Percentiles rank a stretch among this genome's conserved stretches.
phyloP scores from a whole-genome alignment of 2,888 invertebrate genomes.

The Cheilosia variabilis region DNA sequence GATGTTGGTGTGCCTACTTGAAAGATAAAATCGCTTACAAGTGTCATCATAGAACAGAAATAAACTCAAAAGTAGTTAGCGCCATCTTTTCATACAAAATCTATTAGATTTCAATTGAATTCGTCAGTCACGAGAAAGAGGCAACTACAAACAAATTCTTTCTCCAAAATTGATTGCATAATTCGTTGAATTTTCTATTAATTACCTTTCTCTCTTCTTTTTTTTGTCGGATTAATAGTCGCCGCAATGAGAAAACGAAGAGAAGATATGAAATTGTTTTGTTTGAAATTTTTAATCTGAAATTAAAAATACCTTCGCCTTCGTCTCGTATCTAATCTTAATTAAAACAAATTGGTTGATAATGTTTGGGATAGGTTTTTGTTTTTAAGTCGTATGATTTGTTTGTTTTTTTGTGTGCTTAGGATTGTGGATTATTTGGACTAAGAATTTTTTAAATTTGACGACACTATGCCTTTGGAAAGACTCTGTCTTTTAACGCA shows the following conservation, averaged over 20 bases:
- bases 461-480: background rate
- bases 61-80: background rate
- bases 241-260: background rate
- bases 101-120: background rate
- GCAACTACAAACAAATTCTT: background rate
- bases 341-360: conserved; percentile 12
- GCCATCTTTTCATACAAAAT: background rate
- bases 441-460: background rate
- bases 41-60: background rate
- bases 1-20: conserved; percentile 18
- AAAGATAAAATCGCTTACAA: conserved; percentile 38
- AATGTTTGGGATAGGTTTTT: background rate
- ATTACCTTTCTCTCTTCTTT: background rate
- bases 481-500: too few relatives aligned
- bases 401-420: background rate
- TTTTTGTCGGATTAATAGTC: background rate
- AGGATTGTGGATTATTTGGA: background rate
- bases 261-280: conserved; percentile 15
- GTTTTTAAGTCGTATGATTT: background rate
- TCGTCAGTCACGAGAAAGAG: background rate
- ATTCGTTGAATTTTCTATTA: background rate
- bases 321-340: conserved; percentile 32
- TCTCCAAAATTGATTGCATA: background rate
- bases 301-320: conserved; percentile 15
- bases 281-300: conserved; percentile 7